These are phyloP conservation scores for Mesoligia furuncula DNA, from an alignment of 2,888 invertebrate genomes.

Conservation along the genomic window DNA sequence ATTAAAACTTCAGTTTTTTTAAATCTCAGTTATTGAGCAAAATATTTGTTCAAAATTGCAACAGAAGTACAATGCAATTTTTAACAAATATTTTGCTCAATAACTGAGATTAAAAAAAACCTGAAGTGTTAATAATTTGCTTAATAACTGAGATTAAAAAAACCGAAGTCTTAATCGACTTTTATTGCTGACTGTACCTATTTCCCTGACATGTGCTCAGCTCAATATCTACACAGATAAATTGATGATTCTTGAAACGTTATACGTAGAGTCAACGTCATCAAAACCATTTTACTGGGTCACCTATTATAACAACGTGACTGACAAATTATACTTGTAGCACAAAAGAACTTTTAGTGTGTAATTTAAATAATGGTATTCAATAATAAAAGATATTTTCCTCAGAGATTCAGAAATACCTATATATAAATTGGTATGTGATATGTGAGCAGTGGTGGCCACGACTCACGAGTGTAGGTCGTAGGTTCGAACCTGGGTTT, in stretches of 20 bases:
- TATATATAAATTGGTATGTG: background rate
- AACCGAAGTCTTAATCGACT: no score
- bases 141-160: no score
- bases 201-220: conserved; percentile 25
- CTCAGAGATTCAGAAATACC: background rate
- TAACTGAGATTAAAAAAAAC: no score
- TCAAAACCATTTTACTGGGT: conserved; percentile 25
- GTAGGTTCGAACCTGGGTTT: no score
- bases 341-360: background rate
- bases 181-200: background rate
- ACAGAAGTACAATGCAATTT: no score
- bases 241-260: conserved; percentile 19
- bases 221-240: conserved; percentile 21
- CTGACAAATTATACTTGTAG: conserved; percentile 3
- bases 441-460: background rate
- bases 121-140: no score
- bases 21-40: no score
- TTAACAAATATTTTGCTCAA: no score
- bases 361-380: no score
- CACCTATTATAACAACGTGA: conserved; percentile 12
- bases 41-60: no score
- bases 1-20: no score
- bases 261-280: conserved; percentile 21
- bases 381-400: background rate
- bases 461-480: no score